Conservation (phyloP, 2,888 invertebrate genomes). For the Vesta saturnalis region DNA sequence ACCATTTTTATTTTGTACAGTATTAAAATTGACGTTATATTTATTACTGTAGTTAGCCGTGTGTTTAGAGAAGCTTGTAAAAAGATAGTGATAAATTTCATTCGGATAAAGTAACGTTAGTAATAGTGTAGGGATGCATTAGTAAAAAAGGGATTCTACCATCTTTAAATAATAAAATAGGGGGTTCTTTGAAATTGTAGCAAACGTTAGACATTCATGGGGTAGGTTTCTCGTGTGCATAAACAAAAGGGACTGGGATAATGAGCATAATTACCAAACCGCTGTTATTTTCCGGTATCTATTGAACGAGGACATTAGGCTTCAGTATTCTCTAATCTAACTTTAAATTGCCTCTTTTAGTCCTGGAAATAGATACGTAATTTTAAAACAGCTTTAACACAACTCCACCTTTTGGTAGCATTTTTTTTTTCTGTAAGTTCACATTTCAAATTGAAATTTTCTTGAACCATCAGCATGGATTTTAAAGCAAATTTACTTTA, state of each 20-base stretch:
- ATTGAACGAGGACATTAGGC: constrained; percentile 33
- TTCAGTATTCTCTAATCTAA: constrained; percentile 30
- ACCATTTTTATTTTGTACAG: constrained; percentile 1
- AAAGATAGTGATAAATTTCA: not conserved
- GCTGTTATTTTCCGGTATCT: constrained; percentile 33
- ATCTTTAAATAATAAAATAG: constrained; percentile 25
- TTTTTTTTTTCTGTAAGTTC: not conserved
- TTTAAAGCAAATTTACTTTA: too few species aligned
- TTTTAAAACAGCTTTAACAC: constrained; percentile 19
- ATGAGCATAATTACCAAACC: constrained; percentile 36
- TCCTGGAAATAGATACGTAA: constrained; percentile 27
- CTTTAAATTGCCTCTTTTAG: constrained; percentile 34
- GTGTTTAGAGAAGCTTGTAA: not conserved
- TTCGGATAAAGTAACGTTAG: not conserved
- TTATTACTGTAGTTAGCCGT: not conserved
- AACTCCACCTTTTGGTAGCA: not conserved
- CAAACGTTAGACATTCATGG: constrained; percentile 32
- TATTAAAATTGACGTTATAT: constrained; percentile 2
- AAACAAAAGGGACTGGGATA: constrained; percentile 29
- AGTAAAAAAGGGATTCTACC: not conserved
- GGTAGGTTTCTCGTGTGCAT: constrained; percentile 29
- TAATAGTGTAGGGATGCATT: not conserved
- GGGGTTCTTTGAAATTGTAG: constrained; percentile 18
- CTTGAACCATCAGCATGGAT: not conserved
- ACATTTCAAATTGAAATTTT: too few species aligned